Percentiles rank a stretch among this genome's conserved stretches.
Evolutionary conservation across 2,888 invertebrate species (phyloP).

Genomic region (Argynnis bischoffii): DNA sequence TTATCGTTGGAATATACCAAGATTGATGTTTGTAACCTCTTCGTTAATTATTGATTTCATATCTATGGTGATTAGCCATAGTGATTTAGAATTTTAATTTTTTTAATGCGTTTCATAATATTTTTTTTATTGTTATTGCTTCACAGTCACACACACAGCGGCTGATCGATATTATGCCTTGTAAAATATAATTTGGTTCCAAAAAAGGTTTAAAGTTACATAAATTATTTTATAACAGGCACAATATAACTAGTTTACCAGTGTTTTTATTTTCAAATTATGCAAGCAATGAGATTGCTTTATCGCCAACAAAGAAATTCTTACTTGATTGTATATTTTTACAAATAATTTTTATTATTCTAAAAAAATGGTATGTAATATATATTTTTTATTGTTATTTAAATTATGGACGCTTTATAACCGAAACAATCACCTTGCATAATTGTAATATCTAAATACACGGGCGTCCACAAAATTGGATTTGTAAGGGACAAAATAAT

Average conservation of each 20-base stretch:
- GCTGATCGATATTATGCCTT: background rate
- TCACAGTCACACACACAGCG: background rate
- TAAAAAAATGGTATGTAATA: too few relatives aligned
- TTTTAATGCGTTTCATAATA: too few relatives aligned
- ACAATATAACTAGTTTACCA: too few relatives aligned
- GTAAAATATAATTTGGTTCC: too few relatives aligned
- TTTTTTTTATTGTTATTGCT: background rate
- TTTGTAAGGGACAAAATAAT: conserved; percentile 28
- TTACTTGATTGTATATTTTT: too few relatives aligned
- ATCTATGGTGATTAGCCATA: conserved; percentile 1
- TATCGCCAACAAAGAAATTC: too few relatives aligned
- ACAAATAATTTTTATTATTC: too few relatives aligned
- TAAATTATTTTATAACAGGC: too few relatives aligned
- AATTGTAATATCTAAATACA: conserved; percentile 24
- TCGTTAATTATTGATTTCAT: conserved; percentile 26
- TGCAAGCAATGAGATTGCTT: too few relatives aligned
- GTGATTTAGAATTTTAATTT: background rate
- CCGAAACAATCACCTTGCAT: conserved; percentile 3
- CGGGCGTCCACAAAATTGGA: conserved; percentile 21
- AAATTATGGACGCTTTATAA: background rate
- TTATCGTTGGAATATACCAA: conserved; percentile 28
- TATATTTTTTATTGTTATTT: background rate
- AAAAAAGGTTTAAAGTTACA: too few relatives aligned
- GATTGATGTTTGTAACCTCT: conserved; percentile 29
- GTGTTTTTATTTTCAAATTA: too few relatives aligned